phyloP scores from a whole-genome alignment of 2,797 vertebrate genomes.

The Bradypodion pumilum region DNA sequence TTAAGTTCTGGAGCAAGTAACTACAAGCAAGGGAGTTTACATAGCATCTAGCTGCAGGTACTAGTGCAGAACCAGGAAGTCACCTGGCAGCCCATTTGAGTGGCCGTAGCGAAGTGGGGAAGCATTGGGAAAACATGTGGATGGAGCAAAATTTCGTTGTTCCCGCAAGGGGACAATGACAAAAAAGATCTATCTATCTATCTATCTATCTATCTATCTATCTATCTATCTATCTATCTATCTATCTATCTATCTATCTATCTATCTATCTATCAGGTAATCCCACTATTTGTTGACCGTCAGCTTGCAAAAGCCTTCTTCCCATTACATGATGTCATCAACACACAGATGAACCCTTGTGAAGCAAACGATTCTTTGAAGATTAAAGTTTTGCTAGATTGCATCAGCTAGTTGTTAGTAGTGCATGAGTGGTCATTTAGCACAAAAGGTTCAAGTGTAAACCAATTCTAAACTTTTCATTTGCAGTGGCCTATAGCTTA shows the following conservation, averaged over 20 bases:
- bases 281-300: slow-evolving; percentile 9
- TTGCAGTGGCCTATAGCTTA: neutral
- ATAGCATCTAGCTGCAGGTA: neutral
- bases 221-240: no score
- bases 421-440: neutral
- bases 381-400: slow-evolving; percentile 25
- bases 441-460: slow-evolving; percentile 12
- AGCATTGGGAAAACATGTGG: no score
- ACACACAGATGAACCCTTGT: slow-evolving; percentile 3
- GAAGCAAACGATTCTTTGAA: slow-evolving; percentile 6
- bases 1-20: neutral
- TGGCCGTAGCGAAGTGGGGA: no score
- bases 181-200: no score
- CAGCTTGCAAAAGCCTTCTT: slow-evolving; percentile 21
- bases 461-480: neutral
- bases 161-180: no score
- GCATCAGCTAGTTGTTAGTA: neutral
- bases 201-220: no score
- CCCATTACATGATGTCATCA: slow-evolving; percentile 13
- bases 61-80: no score
- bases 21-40: neutral
- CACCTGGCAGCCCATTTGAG: no score
- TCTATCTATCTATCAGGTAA: no score
- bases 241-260: no score
- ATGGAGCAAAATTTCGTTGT: no score